Conservation (phyloP, 2,113 vertebrate genomes). For the Nerophis ophidion region DNA sequence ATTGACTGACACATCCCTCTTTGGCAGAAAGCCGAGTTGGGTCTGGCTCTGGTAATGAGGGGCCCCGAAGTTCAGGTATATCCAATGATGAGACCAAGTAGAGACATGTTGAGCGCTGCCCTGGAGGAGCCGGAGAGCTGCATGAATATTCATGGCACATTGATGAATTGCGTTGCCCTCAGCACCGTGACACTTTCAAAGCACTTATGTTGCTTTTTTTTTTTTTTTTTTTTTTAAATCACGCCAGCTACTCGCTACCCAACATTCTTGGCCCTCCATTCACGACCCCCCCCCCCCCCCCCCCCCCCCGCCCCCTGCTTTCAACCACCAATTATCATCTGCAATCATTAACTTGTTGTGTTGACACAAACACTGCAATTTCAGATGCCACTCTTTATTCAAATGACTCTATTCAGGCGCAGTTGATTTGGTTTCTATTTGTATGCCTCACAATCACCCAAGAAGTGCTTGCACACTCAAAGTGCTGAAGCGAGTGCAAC, state of each 20-base stretch:
- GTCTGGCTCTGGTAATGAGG: conserved; percentile 60
- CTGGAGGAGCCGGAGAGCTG: conserved; percentile 45
- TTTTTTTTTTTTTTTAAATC: conserved; percentile 27
- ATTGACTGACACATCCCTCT: conserved; percentile 57
- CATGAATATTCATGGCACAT: conserved; percentile 64
- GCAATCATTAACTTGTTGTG: conserved; percentile 66
- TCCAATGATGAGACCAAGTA: conserved; percentile 51
- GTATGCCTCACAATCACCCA: conserved; percentile 57
- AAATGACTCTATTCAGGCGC: conserved; percentile 57
- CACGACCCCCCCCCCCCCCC: conserved; percentile 38
- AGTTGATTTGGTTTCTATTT: conserved; percentile 63
- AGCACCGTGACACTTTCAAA: conserved; percentile 59
- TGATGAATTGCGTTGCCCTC: conserved; percentile 62
- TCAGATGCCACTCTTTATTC: conserved; percentile 58
- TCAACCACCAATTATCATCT: conserved; percentile 68
- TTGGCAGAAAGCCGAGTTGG: conserved; percentile 43
- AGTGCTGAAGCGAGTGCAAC: conserved; percentile 50
- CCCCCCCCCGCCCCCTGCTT: conserved; percentile 36
- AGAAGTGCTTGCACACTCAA: conserved; percentile 59
- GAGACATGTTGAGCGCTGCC: conserved; percentile 47
- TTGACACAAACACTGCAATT: conserved; percentile 68
- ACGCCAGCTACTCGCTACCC: conserved; percentile 51
- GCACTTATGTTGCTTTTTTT: conserved; percentile 59
- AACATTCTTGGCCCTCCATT: conserved; percentile 23
- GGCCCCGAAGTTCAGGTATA: conserved; percentile 62